Evolutionary conservation across 2,888 invertebrate species (phyloP), one percentile per base, ranked within the genome.

Genomic region (Napeogenes sylphis): DNA sequence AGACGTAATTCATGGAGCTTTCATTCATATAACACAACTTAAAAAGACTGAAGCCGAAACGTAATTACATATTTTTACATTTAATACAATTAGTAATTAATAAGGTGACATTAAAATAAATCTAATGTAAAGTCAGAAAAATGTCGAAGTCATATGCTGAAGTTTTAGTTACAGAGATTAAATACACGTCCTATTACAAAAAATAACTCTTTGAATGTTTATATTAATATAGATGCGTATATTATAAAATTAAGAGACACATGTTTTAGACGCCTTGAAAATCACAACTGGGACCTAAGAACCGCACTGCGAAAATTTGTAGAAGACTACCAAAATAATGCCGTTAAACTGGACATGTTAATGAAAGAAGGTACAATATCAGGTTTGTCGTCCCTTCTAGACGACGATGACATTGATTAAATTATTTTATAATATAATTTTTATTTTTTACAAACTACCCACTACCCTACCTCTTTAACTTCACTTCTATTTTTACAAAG

Each of bases 271-370:
- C 83, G 84, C 5, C 73, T 90, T 2, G 73, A 73, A 51, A 67
- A 73, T 3, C 73, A 79, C 35, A 69, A 76, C 55, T 90, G 89
- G 87, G 84, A 89, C 66, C 67, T 90, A 32, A 75, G 72, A 53
- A 73, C 68, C 45, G 80, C 87, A 0, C 30, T 88, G 13, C 68
- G 70, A 57, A 63, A 73, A 4, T 82, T 87, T 55, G 35, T 69
- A 10, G 45, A 56, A 0, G 82, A 89, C 56, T 35, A 81, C 6
- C 75, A 66, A 45, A 61, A 38, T 0, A 73, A 83, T 42, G 74
- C 67, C 33, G 64, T 85, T 10, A 45, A 75, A 2, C 32, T 64
- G 2, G 79, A 83, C 13, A 73, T 71, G 61, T 84, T 84, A 63
- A 64, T 74, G 5, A 80, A 82, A 30, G 77, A 78, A 1, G 84